These are phyloP conservation scores for Botia almorhae DNA, from an alignment of 2,797 vertebrate species.

Conservation along the genomic window DNA sequence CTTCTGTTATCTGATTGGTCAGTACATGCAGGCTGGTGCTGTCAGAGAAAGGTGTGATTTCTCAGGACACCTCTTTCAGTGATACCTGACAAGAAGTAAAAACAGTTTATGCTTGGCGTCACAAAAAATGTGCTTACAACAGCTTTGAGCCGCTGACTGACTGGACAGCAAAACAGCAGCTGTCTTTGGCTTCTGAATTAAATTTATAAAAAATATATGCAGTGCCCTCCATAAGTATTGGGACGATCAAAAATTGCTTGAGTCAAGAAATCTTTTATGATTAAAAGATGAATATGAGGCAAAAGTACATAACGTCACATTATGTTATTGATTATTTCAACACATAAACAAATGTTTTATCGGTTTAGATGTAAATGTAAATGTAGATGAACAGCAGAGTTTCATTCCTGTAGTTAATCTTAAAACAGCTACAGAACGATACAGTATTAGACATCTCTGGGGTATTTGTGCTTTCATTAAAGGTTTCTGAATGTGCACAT, in stretches of 20 bases:
- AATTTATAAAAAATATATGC: too few relatives aligned
- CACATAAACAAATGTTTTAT: too few relatives aligned
- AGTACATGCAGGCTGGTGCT: background rate
- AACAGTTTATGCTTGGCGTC: background rate
- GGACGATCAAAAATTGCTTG: background rate
- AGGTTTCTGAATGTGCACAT: conserved; percentile 3
- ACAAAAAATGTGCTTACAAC: background rate
- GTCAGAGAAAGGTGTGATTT: background rate
- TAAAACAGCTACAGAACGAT: conserved; percentile 21
- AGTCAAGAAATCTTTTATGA: too few relatives aligned
- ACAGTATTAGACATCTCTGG: conserved; percentile 25
- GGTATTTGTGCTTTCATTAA: conserved; percentile 37
- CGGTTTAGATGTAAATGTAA: too few relatives aligned
- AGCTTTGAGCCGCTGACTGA: background rate
- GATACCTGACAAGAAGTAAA: background rate
- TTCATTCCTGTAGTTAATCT: background rate
- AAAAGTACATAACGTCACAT: too few relatives aligned
- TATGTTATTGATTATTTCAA: too few relatives aligned
- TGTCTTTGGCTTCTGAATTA: background rate
- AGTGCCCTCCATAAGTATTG: background rate
- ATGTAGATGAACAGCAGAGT: too few relatives aligned
- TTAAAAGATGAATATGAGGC: too few relatives aligned
- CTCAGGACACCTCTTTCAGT: background rate
- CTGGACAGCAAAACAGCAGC: background rate
- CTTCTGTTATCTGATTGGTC: background rate